phyloP scores from a whole-genome alignment of 2,888 invertebrate genomes.

The Mesorhabditis belari region DNA sequence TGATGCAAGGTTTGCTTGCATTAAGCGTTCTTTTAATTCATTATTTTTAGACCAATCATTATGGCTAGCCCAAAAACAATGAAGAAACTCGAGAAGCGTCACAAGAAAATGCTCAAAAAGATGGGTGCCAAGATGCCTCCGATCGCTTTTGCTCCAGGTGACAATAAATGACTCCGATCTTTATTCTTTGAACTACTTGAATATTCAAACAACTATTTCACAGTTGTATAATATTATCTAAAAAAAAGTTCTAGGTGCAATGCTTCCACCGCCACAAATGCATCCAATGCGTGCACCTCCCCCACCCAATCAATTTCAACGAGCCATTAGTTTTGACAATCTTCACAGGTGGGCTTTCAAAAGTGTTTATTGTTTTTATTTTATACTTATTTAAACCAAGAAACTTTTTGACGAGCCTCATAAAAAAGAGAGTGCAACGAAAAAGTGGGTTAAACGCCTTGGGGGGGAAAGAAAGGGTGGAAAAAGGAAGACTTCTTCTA shows the following conservation, averaged over 20 bases:
- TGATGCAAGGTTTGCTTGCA: background rate
- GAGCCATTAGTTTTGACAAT: background rate
- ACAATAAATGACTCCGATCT: too few species aligned
- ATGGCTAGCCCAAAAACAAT: constrained; percentile 27
- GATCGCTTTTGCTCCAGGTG: background rate
- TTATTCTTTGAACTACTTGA: too few species aligned
- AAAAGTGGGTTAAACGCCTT: too few species aligned
- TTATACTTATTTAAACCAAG: too few species aligned
- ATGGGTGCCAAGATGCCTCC: background rate
- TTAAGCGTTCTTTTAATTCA: background rate
- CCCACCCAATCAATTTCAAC: background rate
- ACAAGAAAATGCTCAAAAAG: constrained; percentile 24
- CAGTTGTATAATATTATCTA: background rate
- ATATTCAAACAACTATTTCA: background rate
- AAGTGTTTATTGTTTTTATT: too few species aligned
- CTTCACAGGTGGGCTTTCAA: background rate
- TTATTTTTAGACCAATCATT: constrained; percentile 10
- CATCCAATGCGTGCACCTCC: background rate
- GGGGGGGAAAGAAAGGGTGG: too few species aligned
- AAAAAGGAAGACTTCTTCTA: too few species aligned
- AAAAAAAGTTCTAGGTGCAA: background rate
- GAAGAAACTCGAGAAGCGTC: constrained; percentile 33
- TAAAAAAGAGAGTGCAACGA: too few species aligned
- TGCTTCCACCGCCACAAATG: background rate
- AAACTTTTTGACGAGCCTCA: too few species aligned